Evolutionary conservation across 2,797 vertebrate species (phyloP), one percentile per base, ranked within the genome.

Genomic region (Tamandua tetradactyla): DNA sequence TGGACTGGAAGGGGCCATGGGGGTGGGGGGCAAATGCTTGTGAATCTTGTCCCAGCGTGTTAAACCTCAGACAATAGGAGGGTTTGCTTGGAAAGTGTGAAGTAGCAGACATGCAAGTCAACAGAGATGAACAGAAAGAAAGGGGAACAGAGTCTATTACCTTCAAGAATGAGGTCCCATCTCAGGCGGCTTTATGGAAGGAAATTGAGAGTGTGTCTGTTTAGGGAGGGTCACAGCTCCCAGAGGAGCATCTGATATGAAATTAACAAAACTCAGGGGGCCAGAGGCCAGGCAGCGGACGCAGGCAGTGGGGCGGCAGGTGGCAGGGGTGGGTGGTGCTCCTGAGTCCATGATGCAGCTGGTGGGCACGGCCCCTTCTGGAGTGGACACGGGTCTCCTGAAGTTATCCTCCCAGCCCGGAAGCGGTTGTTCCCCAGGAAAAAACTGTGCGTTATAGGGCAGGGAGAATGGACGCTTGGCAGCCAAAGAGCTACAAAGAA

Each of bases 311-410:
- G 15, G 12, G 0, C 9, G 4, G 15, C 49, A 6, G 0, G 30
- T 0, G 0, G 22, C 7, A 1, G 35, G 59, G 47, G 17, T 30
- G 27, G 32, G 3, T 0, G 0, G n/a, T 13, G 17, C 37, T 47
- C 27, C 8, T 32, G 20, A 4, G 55, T 55, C 55, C 20, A 8
- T 20, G 5, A 55, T 2, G 22, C 55, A 22, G 7, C 22, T 20
- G 18, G 55, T 8, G 55, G 18, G 55, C 55, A 17, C 59, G 22
- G 85, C 35, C 27, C 4, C 68, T 49, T 69, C 66, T 30, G 32
- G 32, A 13, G 0, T 2, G 52, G 82, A 32, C 55, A 30, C 27
- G 11, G 22, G 14, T 76, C 44, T 0, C 82, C 55, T 9, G 30
- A 68, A 30, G n/a, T 18, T 8, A 30, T 7, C 12, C 64, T 76